Base-by-base conservation (phyloP, 2,797 vertebrate genomes). In the Hyperoplus lanceolatus region DNA sequence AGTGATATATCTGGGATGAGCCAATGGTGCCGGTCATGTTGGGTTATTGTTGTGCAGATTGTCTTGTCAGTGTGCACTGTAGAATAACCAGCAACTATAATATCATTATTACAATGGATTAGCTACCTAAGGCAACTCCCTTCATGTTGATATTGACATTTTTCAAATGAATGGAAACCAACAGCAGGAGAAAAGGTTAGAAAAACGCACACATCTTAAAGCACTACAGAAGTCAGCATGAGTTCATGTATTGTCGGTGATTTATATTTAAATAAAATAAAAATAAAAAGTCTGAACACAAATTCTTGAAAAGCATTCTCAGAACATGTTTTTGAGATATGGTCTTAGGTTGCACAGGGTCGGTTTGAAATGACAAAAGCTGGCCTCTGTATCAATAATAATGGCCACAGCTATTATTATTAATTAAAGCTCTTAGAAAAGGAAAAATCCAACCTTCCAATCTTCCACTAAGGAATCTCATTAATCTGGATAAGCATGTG, bases 181-280 rank as follows among this genome's bases (percentile, higher is more conserved):
- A 29, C 29, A 29, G 29, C 29, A 3, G 29, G 29, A 29, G 29
- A 29, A 29, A 29, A 29, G 29, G 38, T 61, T 4, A 36, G 46
- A 74, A 56, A 59, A 16, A 15, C 45, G 15, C 49, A 18, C 15
- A 50, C 2, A 12, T 39, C 36, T 42, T 56, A 29, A 58, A 75
- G 50, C 59, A 39, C 16, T n/a, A 59, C 49, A 15, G 64, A 57
- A 73, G 41, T 69, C n/a, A 58, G 46, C 53, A 68, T 45, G 29
- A 29, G 29, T 29, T 45, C n/a, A 80, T 61, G 43, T 64, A 36
- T n/a, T 11, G 43, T 21, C 36, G 50, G 56, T 16, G 43, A 38
- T 46, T 10, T 12, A 63, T 70, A 36, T 59, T n/a, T 18, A 43
- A 43, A 29, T 29, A 29, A 29, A 29, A 29, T 29, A 29, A 29